These are phyloP conservation scores for Drosophila bocqueti DNA, from an alignment of 1,140 invertebrate genomes.

Conservation along the genomic window DNA sequence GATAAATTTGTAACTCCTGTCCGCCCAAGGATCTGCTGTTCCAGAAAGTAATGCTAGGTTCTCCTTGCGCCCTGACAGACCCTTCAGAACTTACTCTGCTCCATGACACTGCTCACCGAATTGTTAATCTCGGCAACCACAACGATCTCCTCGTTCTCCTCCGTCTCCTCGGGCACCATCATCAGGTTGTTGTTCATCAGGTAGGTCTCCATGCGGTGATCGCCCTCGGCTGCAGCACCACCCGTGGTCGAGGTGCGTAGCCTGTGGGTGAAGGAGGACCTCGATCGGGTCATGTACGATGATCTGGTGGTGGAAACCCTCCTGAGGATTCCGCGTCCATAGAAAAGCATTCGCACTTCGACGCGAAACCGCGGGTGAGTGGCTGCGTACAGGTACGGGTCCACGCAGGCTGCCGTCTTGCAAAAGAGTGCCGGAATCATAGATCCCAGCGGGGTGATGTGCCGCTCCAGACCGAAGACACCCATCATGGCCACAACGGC, in stretches of 20 bases:
- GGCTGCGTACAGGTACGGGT: conserved; percentile 91
- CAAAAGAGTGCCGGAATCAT: conserved; percentile 92
- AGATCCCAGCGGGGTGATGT: conserved; percentile 88
- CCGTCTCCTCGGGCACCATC: conserved; percentile 79
- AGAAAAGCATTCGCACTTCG: conserved; percentile 85
- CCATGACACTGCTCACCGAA: conserved; percentile 45
- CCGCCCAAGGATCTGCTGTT: no score
- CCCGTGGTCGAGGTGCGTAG: conserved; percentile 38
- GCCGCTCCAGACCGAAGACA: conserved; percentile 87
- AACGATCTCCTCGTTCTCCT: conserved; percentile 76
- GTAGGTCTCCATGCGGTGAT: conserved; percentile 60
- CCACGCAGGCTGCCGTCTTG: conserved; percentile 90
- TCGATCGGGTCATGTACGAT: conserved; percentile 72
- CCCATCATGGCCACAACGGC: conserved; percentile 90
- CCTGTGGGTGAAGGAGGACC: conserved; percentile 68
- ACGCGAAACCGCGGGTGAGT: conserved; percentile 89
- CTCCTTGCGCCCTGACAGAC: no score
- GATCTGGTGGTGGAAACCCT: conserved; percentile 74
- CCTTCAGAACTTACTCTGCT: conserved; percentile 73
- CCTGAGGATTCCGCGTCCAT: conserved; percentile 57
- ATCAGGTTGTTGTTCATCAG: conserved; percentile 72
- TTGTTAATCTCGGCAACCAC: conserved; percentile 71
- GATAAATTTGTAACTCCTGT: background rate
- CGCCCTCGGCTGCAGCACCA: background rate
- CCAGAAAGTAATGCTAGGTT: background rate